Evolutionary conservation across 2,113 vertebrate species (phyloP), one percentile per base, ranked within the genome.

Genomic region (Rissa tridactyla): DNA sequence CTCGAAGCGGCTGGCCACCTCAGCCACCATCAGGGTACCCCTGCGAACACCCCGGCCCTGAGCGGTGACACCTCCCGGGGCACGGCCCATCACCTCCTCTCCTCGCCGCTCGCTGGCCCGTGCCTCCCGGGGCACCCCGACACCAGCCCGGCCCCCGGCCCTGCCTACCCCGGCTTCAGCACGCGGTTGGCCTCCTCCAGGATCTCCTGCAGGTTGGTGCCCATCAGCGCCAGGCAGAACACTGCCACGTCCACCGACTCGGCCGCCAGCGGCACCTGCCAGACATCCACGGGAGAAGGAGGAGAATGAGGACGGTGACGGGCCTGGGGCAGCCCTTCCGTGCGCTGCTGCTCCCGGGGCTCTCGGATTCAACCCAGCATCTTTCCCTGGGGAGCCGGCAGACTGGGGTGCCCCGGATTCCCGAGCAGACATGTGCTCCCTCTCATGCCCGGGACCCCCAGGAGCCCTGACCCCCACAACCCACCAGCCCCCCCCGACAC

Each of bases 211-310:
- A 99, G 98, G 92, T 99, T 99, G 80, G 99, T 99, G 71, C 99
- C 99, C 99, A 99, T 99, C 88, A 99, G 98, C 1, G 99, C 99
- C 42, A 99, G 98, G 93, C 99, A 99, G 97, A 99, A 99, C 80
- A 99, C 99, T 0, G 97, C 99, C 30, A 99, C 97, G 22, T 99
- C 99, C 82, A 99, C 98, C 2, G 98, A 98, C 52, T 92, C 76
- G 8, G 97, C 98, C 0, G 46, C 77, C 40, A 99, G 98, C 0
- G 99, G 99, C 34, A 99, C 99, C 99, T 99, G 82, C 10, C 34
- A 29, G 38, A 62, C 38, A 23, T 17, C 8, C 34, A 10, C 30
- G 2, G 15, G 54, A 30, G 2, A 49, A 71, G 58, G 25, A 51
- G 12, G 23, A 38, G 36, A 38, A 19, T 16, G 38, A 80, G 11